phyloP scores from a whole-genome alignment of 2,113 vertebrate genomes.

The Callorhinus ursinus region DNA sequence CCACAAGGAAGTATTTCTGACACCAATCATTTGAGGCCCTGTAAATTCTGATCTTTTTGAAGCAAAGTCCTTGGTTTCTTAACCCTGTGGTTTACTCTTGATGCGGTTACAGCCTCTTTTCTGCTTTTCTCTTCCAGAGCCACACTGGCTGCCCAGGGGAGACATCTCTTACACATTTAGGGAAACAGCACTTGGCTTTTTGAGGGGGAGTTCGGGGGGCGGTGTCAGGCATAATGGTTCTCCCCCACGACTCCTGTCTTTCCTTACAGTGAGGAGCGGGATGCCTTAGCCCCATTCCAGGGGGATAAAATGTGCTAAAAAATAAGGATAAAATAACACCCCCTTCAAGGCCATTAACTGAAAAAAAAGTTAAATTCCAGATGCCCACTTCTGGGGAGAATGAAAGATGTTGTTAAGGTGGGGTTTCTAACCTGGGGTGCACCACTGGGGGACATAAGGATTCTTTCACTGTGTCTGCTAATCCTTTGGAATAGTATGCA shows the following conservation, averaged over 20 bases:
- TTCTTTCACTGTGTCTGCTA: neutral
- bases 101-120: neutral
- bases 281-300: neutral
- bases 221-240: neutral
- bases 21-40: neutral
- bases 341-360: neutral
- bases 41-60: constrained; percentile 42
- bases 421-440: neutral
- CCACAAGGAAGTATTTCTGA: constrained; percentile 55
- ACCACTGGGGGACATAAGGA: neutral
- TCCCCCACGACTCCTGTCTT: neutral
- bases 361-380: constrained; percentile 17
- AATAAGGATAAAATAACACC: neutral
- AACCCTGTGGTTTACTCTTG: constrained; percentile 2
- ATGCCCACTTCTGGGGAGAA: neutral
- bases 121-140: neutral
- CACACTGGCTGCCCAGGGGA: neutral
- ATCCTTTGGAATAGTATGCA: neutral
- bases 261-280: neutral
- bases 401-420: neutral
- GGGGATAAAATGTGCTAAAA: neutral
- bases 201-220: neutral
- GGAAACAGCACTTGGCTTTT: neutral
- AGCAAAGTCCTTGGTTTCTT: constrained; percentile 71
- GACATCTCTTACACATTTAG: neutral